Evolutionary conservation across 2,888 invertebrate genomes (phyloP), one percentile per base, ranked within the genome.

Genomic region (Epirrhoe tristata): DNA sequence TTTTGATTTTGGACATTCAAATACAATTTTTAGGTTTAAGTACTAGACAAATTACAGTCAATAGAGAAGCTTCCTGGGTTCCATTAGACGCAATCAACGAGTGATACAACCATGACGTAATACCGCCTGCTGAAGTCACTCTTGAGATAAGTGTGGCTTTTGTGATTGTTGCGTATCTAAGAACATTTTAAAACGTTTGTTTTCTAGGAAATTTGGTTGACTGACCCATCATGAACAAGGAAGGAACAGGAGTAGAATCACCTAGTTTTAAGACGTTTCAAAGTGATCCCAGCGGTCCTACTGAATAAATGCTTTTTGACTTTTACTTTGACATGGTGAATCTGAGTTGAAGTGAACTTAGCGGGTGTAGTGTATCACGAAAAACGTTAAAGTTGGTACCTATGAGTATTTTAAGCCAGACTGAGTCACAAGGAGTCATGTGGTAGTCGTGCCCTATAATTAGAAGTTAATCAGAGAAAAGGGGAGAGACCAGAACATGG

Each of bases 381-480:
- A 58, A 58, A 58, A 58, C 58, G 31, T 7, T 50, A 57, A 57
- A 10, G 36, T 39, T 8, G 12, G 57, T 50, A 32, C 7, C 14
- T 50, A 48, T 43, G 16, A 43, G 51, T 62, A 67, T 82, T 84
- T 84, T 82, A 85, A 84, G 82, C 77, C 81, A 77, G 70, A 74
- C 84, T 90, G 92, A 92, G 83, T 91, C 91, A 92, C 83, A 77
- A 83, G 79, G 79, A 86, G 85, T 89, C 88, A 86, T 89, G 84
- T 87, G 82, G 75, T 81, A 81, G 84, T 83, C 82, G 83, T 80
- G 84, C 82, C 89, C 91, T 93, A 91, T 91, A 91, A 91, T 92
- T 91, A 92, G 91, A 91, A 83, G 83, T 88, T 91, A 89, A 92
- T 91, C 90, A 89, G 85, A 83, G 85, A 90, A 91, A 89, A 91